Evolutionary conservation across 2,797 vertebrate species (phyloP), one percentile per base, ranked within the genome.

Genomic region (Hyperoplus immaculatus): DNA sequence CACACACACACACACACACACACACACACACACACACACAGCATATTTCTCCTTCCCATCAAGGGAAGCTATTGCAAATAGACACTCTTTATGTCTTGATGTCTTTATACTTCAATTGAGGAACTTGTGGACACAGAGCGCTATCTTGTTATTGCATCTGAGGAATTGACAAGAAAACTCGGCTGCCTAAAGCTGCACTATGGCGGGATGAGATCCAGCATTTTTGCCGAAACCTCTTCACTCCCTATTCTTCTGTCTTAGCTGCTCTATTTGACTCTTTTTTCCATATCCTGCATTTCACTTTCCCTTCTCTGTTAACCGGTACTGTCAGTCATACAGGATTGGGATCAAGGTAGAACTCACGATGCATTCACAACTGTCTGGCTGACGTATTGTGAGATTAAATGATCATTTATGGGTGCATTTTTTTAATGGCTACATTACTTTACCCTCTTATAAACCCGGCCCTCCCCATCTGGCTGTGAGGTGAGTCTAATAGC

Each of bases 61-160:
- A 78, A 81, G 77, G 50, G 63, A 72, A 72, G 46, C 58, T 72
- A 51, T 42, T 85, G 64, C 89, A 91, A 79, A 87, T 86, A 75
- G 77, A 87, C 75, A 66, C 78, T 80, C 71, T 55, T 79, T 76
- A 78, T 84, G 66, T 78, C 65, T 81, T 69, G 69, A 45, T 21
- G 21, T 21, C 29, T 29, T 29, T 50, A 77, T 55, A 81, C 45
- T 68, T 77, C 77, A 69, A 82, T 79, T 50, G 78, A 79, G 79
- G 71, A 87, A 90, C 74, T 82, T 74, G 78, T 81, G 74, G 84
- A 84, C 54, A 3, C 66, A 77, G 77, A 85, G 83, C 39, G 77
- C 68, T 80, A 86, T 89, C 88, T 83, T 80, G 56, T 86, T 90
- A 85, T 86, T 92, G 82, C 88, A 92, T 92, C 80, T 79, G 76